These are phyloP conservation scores for Capitulum mitella DNA, from an alignment of 2,888 invertebrate species.

Conservation along the genomic window DNA sequence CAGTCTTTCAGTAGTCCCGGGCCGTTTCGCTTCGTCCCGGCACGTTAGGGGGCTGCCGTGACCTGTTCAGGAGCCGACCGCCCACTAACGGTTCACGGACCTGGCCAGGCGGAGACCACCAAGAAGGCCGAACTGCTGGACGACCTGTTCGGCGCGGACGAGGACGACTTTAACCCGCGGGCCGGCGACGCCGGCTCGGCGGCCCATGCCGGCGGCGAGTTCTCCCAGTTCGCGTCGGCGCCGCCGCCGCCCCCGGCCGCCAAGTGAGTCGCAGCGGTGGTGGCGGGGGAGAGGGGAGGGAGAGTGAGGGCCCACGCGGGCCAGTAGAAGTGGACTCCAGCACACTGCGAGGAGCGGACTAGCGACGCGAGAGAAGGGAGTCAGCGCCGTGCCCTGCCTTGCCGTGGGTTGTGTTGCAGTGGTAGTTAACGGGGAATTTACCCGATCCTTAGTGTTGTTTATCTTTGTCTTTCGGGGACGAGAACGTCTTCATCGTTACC, in stretches of 20 bases:
- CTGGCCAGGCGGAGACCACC: background rate
- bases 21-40: background rate
- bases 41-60: background rate
- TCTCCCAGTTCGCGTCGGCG: background rate
- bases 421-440: no score
- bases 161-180: slow-evolving; percentile 12
- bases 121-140: slow-evolving; percentile 11
- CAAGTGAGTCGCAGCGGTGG: background rate
- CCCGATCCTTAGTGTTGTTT: no score
- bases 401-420: no score
- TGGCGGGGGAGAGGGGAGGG: no score
- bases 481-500: no score
- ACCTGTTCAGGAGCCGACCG: background rate
- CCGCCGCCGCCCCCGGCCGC: background rate
- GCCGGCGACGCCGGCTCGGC: background rate
- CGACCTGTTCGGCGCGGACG: slow-evolving; percentile 11
- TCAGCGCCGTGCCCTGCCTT: no score
- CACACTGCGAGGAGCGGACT: no score
- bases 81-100: background rate
- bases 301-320: no score
- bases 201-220: background rate
- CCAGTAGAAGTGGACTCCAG: no score
- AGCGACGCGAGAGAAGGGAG: no score
- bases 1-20: no score
- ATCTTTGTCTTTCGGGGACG: no score